Conservation (phyloP, 64 coral and sea anemone genomes). For the Montipora efflorescens region DNA sequence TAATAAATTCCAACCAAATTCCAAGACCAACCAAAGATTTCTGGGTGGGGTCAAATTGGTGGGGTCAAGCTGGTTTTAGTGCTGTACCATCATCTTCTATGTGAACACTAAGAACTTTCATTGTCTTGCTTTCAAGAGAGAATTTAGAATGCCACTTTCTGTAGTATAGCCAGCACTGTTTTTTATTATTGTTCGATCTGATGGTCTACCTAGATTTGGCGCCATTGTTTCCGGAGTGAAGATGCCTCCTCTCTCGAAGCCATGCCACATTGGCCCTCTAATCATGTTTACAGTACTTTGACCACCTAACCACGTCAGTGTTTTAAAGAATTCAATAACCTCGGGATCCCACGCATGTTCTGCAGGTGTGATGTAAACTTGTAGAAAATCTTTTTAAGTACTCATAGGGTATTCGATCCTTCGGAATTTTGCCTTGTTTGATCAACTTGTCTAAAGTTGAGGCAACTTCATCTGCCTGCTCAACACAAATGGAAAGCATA, state of each 20-base stretch:
- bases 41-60: neutral
- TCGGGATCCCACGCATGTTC: neutral
- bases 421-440: too few relatives aligned
- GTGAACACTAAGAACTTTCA: neutral
- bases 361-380: neutral
- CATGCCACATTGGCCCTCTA: constrained; percentile 66
- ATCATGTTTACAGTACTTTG: constrained; percentile 55
- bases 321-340: constrained; percentile 39
- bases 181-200: constrained; percentile 28
- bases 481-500: too few relatives aligned
- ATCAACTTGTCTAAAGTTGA: too few relatives aligned
- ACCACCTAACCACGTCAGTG: constrained; percentile 26
- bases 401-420: neutral
- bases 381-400: neutral
- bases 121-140: neutral
- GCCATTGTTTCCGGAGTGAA: constrained; percentile 3
- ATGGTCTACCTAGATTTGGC: constrained; percentile 62
- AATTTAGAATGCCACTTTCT: constrained; percentile 52
- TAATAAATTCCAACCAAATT: constrained; percentile 36
- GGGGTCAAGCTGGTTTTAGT: constrained; percentile 10
- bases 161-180: constrained; percentile 55
- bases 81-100: constrained; percentile 63
- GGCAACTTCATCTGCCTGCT: too few relatives aligned
- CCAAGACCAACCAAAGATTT: neutral
- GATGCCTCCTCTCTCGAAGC: constrained; percentile 16